These are phyloP conservation scores for Acanthis flammea DNA, from an alignment of 2,797 vertebrate genomes.

Conservation along the genomic window DNA sequence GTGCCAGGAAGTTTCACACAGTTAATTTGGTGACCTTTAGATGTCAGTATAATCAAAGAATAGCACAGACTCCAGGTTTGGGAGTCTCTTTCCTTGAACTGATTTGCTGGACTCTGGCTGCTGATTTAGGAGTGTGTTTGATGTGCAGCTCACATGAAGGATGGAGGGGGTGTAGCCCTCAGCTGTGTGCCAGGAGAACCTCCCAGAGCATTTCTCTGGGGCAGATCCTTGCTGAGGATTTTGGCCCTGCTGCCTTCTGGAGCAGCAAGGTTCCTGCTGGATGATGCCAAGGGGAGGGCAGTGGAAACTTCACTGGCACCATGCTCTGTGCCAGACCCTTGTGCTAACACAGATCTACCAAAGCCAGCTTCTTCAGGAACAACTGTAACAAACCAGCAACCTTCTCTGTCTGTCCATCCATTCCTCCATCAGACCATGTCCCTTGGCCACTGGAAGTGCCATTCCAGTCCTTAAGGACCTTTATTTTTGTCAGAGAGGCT, in stretches of 20 bases:
- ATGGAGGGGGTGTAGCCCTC: not conserved
- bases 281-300: not conserved
- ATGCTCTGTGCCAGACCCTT: not conserved
- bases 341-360: not conserved
- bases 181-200: not conserved
- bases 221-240: not conserved
- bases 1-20: not conserved
- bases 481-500: not conserved
- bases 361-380: not conserved
- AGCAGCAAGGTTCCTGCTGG: not conserved
- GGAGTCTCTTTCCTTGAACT: not conserved
- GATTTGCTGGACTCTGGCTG: not conserved
- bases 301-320: not conserved
- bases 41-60: constrained; percentile 67
- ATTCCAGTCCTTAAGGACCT: not conserved
- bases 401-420: not conserved
- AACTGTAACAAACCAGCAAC: not conserved
- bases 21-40: constrained; percentile 62
- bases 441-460: not conserved
- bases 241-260: not conserved
- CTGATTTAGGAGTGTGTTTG: not conserved
- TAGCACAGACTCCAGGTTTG: not conserved
- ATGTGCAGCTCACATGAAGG: not conserved
- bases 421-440: not conserved
- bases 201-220: not conserved